phyloP scores from a whole-genome alignment of 2,113 vertebrate genomes.

The Urocitellus parryii region DNA sequence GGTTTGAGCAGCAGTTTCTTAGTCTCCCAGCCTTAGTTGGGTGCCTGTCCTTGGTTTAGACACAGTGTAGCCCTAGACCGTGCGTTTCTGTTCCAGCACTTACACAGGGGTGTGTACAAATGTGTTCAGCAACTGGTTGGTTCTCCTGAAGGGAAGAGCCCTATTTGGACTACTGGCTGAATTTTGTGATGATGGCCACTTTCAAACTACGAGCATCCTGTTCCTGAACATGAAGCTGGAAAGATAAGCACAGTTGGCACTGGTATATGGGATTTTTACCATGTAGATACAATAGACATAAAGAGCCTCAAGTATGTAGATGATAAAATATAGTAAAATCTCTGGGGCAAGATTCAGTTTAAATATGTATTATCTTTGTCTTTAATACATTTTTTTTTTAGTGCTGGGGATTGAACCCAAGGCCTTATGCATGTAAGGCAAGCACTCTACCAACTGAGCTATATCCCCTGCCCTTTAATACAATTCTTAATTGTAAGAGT shows the following conservation, averaged over 20 bases:
- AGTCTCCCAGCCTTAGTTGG: too few species aligned
- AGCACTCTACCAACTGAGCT: too few species aligned
- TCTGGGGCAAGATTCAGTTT: background rate
- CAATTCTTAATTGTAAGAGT: background rate
- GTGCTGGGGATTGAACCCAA: too few species aligned
- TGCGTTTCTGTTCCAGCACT: accelerated
- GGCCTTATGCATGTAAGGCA: too few species aligned
- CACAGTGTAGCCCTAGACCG: too few species aligned
- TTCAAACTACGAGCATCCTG: background rate
- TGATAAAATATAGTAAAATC: background rate
- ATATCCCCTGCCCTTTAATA: background rate
- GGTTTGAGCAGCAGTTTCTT: background rate
- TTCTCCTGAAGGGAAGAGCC: background rate
- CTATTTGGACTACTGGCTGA: background rate
- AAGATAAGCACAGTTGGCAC: too few species aligned
- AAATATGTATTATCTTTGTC: background rate
- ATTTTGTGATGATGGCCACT: background rate
- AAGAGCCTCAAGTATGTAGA: background rate
- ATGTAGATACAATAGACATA: accelerated
- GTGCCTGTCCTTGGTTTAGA: background rate
- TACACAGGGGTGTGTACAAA: accelerated
- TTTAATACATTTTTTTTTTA: background rate
- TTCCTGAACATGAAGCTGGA: background rate
- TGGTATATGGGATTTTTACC: accelerated
- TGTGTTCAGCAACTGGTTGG: background rate